Percentiles rank a stretch among this genome's conserved stretches.
Evolutionary conservation across 2,888 invertebrate species (phyloP).

Genomic region (Myopa tessellatipennis): DNA sequence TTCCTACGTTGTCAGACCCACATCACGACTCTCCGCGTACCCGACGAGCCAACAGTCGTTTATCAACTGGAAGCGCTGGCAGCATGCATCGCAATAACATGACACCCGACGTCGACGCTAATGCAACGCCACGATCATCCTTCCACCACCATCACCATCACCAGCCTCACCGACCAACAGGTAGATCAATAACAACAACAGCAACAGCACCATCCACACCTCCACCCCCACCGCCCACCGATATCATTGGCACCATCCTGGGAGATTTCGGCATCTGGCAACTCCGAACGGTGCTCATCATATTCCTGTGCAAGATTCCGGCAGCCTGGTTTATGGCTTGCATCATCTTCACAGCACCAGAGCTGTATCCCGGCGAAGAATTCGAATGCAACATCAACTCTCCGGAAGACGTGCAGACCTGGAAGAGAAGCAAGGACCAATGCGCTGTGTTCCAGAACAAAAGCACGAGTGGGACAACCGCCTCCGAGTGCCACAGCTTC

Average conservation of each 20-base stretch:
- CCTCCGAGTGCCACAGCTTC: conserved; percentile 54
- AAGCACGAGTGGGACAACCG: background rate
- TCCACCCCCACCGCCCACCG: conserved; percentile 44
- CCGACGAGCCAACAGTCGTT: background rate
- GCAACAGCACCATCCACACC: background rate
- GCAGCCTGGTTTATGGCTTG: conserved; percentile 70
- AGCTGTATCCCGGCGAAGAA: conserved; percentile 59
- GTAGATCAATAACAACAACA: too few species aligned
- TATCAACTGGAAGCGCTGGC: too few species aligned
- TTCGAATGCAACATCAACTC: conserved; percentile 56
- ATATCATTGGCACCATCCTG: conserved; percentile 61
- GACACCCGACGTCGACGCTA: background rate
- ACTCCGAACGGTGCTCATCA: conserved; percentile 65
- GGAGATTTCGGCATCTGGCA: conserved; percentile 69
- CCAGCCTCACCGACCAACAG: conserved; percentile 50
- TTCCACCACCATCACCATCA: background rate
- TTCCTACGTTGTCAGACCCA: conserved; percentile 1
- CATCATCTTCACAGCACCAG: conserved; percentile 69
- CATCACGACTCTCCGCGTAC: conserved; percentile 7
- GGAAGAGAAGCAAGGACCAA: conserved; percentile 49
- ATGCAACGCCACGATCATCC: background rate
- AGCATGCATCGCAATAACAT: background rate
- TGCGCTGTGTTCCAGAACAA: conserved; percentile 52
- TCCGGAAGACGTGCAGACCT: conserved; percentile 48
- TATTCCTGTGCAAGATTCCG: conserved; percentile 69